Conservation (phyloP, 2,797 vertebrate species). For the Phrynocephalus forsythii region DNA sequence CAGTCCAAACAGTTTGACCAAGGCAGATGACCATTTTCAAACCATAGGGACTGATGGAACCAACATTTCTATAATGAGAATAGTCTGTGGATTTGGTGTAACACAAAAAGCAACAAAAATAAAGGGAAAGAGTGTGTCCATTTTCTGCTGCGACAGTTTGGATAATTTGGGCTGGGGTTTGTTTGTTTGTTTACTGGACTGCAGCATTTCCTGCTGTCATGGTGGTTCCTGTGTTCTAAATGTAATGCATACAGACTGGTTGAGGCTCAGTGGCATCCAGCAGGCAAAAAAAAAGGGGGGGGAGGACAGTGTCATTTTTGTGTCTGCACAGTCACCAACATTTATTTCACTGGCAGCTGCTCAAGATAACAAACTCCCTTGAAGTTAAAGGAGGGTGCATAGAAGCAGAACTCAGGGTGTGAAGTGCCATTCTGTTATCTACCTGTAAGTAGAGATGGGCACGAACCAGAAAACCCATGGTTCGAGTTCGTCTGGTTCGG, state of each 20-base stretch:
- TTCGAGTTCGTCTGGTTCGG: no score
- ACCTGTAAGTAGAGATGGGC: no score
- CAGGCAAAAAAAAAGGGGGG: not conserved
- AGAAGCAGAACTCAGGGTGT: not conserved
- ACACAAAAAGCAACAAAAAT: not conserved
- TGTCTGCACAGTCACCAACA: not conserved
- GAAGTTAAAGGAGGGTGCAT: not conserved
- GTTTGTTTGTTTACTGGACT: no score
- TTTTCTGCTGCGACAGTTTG: not conserved
- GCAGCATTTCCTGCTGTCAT: conserved; percentile 27
- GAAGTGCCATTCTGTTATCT: not conserved
- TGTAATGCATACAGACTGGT: conserved; percentile 26
- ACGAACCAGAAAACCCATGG: no score
- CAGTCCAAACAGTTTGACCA: not conserved
- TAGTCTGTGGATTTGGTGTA: not conserved
- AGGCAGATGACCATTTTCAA: not conserved
- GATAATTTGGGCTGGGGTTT: no score
- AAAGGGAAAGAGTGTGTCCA: not conserved
- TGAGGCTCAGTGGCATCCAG: not conserved
- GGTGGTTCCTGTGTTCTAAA: conserved; percentile 21
- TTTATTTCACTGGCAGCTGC: not conserved
- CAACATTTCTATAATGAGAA: not conserved
- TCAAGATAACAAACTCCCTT: not conserved
- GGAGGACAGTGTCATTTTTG: not conserved
- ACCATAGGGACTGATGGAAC: not conserved